Evolutionary conservation across 30 jellyfish, hydroid and myxozoan species (phyloP).

Genomic region (Turritopsis rubra): DNA sequence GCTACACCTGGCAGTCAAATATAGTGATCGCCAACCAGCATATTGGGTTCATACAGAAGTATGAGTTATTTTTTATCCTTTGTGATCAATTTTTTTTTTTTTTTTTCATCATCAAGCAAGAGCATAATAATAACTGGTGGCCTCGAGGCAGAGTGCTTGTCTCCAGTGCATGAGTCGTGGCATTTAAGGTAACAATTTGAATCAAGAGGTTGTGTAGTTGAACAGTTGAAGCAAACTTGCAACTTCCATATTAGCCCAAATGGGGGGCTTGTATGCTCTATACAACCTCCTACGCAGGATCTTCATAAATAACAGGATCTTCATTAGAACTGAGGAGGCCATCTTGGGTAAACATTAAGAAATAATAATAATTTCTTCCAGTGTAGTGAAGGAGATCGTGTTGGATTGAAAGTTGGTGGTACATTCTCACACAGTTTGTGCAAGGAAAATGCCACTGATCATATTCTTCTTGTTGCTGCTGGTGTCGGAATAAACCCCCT

Average conservation of each 20-base stretch:
- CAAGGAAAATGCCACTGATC: constrained; percentile 10
- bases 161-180: no score
- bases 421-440: constrained; percentile 39
- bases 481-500: constrained; percentile 93
- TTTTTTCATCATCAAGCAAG: not conserved
- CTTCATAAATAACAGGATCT: not conserved
- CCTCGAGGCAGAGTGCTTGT: no score
- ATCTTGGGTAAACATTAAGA: no score
- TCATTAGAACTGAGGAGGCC: no score
- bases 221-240: no score
- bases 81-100: not conserved
- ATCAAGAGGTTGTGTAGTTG: no score
- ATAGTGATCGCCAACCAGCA: constrained; percentile 83
- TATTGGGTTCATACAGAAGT: constrained; percentile 80
- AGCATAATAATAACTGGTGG: not conserved
- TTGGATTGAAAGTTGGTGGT: constrained; percentile 70
- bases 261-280: no score
- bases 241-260: no score
- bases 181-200: no score
- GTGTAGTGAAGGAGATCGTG: constrained; percentile 67
- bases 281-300: no score
- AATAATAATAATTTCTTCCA: not conserved
- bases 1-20: constrained; percentile 71
- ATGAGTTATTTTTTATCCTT: not conserved
- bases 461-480: constrained; percentile 63